Evolutionary conservation across 2,113 vertebrate species (phyloP), one percentile per base, ranked within the genome.

Genomic region (Fregetta grallaria): DNA sequence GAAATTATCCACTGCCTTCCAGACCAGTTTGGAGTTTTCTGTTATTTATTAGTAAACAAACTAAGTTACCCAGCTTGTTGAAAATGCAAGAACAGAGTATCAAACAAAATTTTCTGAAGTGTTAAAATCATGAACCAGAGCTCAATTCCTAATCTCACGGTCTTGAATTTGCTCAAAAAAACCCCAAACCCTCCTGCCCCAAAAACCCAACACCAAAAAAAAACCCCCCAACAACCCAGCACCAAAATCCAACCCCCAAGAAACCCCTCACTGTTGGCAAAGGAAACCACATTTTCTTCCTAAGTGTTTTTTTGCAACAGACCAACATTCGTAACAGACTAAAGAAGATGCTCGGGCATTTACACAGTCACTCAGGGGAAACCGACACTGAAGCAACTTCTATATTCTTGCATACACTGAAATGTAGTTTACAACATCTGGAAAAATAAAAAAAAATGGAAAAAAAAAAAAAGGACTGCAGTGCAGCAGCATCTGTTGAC

Each of bases 141-240:
- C 42, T 32, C 40, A 90, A 66, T 7, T 68, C 34, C 53, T 52
- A 25, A 72, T 47, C 49, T 56, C 42, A 11, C 17, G 15, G 29
- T 53, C 58, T 71, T 78, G 17, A 61, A 61, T 65, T 81, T 67
- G 34, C 52, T 82, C 26, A 62, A 50, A 44, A 65, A 53, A 40
- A 32, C 3, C 17, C 13, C 30, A 25, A 45, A 45, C 1, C 4
- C 10, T 9, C 6, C 40, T 30, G 1, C 5, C 2, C 27, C 17
- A 50, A 82, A 70, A 68, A 9, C 21, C 15, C 15, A 42, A 55
- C 40, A 62, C 55, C 40, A 49, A 70, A 58, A 86, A 2, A 86
- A 2, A 23, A n/a, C 2, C 5, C 7, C 20, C 32, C 42, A 93
- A 38, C 15, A 62, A 61, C 6, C 11, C 30, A 56, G 23, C 30